phyloP scores from a whole-genome alignment of 2,113 vertebrate genomes.

The Morone saxatilis region DNA sequence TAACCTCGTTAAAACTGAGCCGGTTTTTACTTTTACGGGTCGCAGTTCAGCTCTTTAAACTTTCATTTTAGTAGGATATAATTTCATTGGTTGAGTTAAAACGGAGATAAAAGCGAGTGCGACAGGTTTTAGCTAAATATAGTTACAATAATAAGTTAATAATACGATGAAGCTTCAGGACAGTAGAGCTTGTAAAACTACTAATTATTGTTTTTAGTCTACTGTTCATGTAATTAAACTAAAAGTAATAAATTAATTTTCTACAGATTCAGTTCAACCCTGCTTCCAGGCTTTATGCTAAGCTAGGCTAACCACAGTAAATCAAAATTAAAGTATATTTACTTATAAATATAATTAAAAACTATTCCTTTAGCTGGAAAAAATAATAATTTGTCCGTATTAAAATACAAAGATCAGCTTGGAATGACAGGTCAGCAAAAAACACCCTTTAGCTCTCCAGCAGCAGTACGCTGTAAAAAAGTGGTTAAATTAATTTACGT shows the following conservation, averaged over 20 bases:
- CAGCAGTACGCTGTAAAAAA: not conserved
- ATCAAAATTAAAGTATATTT: too few relatives aligned
- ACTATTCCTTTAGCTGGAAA: too few relatives aligned
- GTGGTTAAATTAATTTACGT: not conserved
- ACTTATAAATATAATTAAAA: too few relatives aligned
- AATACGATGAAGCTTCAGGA: not conserved
- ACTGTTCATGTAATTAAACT: not conserved
- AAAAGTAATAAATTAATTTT: not conserved
- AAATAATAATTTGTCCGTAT: not conserved
- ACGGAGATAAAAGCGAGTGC: not conserved
- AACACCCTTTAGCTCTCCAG: not conserved
- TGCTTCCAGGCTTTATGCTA: not conserved
- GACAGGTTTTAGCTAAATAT: not conserved
- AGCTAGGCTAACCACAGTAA: not conserved
- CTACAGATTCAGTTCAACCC: not conserved
- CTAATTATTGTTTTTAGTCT: not conserved
- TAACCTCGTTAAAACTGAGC: not conserved
- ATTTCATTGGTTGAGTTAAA: constrained; percentile 14
- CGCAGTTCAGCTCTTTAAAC: not conserved
- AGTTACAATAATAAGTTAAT: not conserved
- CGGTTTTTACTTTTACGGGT: too few relatives aligned
- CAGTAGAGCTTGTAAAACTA: not conserved
- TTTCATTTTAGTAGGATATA: not conserved
- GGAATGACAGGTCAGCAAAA: not conserved
- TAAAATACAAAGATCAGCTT: not conserved